Base-by-base conservation (phyloP, 1,140 invertebrate genomes). In the Cecropterus lyciades region DNA sequence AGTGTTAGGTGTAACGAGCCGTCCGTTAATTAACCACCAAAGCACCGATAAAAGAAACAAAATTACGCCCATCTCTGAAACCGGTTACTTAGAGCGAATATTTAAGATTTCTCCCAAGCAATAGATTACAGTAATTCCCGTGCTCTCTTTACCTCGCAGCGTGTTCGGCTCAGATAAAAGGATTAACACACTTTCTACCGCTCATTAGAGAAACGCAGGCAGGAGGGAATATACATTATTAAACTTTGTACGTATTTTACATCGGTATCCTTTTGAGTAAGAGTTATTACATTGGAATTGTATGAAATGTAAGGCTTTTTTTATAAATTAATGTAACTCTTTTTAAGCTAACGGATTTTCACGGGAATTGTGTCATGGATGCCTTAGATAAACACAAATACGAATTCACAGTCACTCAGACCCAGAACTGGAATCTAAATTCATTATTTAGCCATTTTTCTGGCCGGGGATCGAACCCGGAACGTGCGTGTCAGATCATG, bases 91-190 rank as follows among this genome's bases (percentile, higher is more conserved):
- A 48, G 42, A 46, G 0, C 43, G 24, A 46, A 46, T 60, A 48
- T 60, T 60, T 60, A 60, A 60, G 56, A 60, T 46, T 60, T 33
- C 43, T 60, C 56, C 56, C 43, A 30, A 60, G 56, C 43, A 60
- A 60, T 62, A 62, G 45, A 60, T 62, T 62, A 62, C 57, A 40
- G 45, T 62, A 40, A 62, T 62, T 62, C 63, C 55, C 73, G 71
- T 66, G 66, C 62, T 68, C 67, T 65, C 66, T 53, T 68, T 67
- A 70, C 66, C 56, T 60, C 59, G 56, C 74, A 73, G 81, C 67
- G 76, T 84, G 81, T 75, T 77, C 69, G 69, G 69, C 71, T 72
- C 71, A 80, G 81, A 84, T 84, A 84, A 80, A 84, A 75, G 79
- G 79, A 82, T 84, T 84, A 84, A 73, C 70, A 76, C 62, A 73